A percentile compares a stretch with the other conserved stretches of the same genome.
These are phyloP conservation scores for Gopherus evgoodei DNA, from an alignment of 2,113 vertebrate genomes.

Conservation along the genomic window DNA sequence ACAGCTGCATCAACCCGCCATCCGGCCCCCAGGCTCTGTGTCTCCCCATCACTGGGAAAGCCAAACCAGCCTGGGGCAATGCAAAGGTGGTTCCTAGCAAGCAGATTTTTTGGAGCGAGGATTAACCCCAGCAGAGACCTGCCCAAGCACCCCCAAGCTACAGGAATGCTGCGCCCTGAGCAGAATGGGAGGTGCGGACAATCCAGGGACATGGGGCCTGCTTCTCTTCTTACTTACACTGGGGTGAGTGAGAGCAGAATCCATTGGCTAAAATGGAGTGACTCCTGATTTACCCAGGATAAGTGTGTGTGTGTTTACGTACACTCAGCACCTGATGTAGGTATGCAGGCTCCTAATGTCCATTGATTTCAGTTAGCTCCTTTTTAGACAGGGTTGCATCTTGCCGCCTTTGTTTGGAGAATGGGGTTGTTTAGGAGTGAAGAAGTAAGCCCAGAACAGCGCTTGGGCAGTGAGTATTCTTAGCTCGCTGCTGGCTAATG, in stretches of 20 bases:
- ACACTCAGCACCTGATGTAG: too few species aligned
- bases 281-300: background rate
- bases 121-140: background rate
- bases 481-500: background rate
- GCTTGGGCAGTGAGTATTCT: background rate
- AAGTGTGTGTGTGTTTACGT: background rate
- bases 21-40: background rate
- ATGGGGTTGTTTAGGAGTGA: background rate
- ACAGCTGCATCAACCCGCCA: background rate
- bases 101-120: background rate
- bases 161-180: background rate
- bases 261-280: background rate
- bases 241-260: background rate
- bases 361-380: background rate
- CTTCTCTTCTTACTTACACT: background rate
- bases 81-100: background rate
- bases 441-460: background rate
- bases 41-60: constrained; percentile 11
- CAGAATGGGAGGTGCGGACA: background rate
- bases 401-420: background rate
- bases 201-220: background rate
- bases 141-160: background rate
- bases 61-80: background rate
- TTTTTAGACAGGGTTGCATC: background rate
- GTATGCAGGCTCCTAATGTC: background rate